Evolutionary conservation across 1,140 invertebrate genomes (phyloP), one percentile per base, ranked within the genome.

Genomic region (Drosophila punjabiensis): DNA sequence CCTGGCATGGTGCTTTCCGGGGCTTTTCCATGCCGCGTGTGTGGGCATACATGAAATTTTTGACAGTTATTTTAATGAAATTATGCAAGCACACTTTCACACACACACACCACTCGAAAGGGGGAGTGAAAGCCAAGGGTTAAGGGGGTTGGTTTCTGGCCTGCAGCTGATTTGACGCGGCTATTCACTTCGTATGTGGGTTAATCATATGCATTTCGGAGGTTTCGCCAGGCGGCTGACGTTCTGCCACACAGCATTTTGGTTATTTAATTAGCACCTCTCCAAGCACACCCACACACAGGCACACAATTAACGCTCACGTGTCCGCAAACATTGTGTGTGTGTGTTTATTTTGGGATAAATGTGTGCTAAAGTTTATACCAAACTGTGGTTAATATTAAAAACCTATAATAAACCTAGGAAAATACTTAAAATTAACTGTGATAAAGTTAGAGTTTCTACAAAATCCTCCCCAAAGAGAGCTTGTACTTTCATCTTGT

Each of bases 51-150:
- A 78, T 81, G 66, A 89, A 88, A 89, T 85, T 89, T 88, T 89
- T 90, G 85, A 89, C 85, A 89, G 85, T 89, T 90, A 89, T 90
- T 89, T 89, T 89, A 89, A 89, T 89, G 82, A 89, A 89, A 89
- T 89, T 90, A 89, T 89, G 86, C 86, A 82, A 82, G 82, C 82
- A 56, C 79, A 89, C 81, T 85, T 90, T 82, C 81, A 82, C 82
- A 90, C 85, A 89, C 85, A 88, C 85, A 88, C 85, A 89, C 8
- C 75, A 76, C 61, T 55, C 45, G 10, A 53, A 41, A 37, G 56
- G 20, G 50, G 37, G 33, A 37, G 45, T 20, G 13, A 14, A 14
- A 16, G 32, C 14, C 20, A 58, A 58, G 55, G 55, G 55, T 28
- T 58, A 39, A 28, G 41, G 41, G 35, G 47, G 9, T 7, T 11